Evolutionary conservation across 2,113 vertebrate genomes (phyloP), one percentile per base, ranked within the genome.

Genomic region (Melanotaenia duboulayi): DNA sequence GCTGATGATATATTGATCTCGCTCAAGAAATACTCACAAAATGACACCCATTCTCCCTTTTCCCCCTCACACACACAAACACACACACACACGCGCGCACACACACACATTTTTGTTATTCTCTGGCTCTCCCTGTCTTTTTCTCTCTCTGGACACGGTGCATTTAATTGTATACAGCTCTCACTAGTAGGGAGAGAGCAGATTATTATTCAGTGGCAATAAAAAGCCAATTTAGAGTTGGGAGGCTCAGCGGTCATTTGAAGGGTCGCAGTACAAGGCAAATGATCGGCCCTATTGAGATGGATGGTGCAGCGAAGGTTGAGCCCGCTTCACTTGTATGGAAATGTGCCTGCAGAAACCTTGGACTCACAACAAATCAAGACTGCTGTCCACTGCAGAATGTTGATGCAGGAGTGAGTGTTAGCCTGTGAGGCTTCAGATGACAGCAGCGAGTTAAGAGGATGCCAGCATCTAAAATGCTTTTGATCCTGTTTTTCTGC

Each of bases 131-230:
- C 58, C 11, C 64, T 67, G 60, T 66, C 68, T 71, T 80, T 84
- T 68, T 70, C 71, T 62, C 71, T 65, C 55, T 57, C 58, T 76
- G 57, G 85, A 89, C 86, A 92, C 54, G 80, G 24, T 63, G 42
- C 75, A 87, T 89, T 91, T 85, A 71, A 79, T 61, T 86, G 83
- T 90, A 87, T 89, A 87, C 95, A 89, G 93, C 96, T 86, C 95
- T 95, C 69, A 95, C 94, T 79, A 94, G 95, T 70, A 95, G 94
- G 94, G 94, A 97, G 74, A 94, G 94, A 89, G 73, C 72, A 68
- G 76, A 91, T 92, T 92, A 91, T 91, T 89, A 92, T 92, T 92
- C 90, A 88, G 87, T 72, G 76, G 86, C 83, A 89, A 92, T 92
- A 90, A 90, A 92, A 91, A 90, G 87, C 76, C 85, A 91, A 91